These are phyloP conservation scores for Micromussa lordhowensis DNA, from an alignment of 92 coral and sea anemone species.

Conservation along the genomic window DNA sequence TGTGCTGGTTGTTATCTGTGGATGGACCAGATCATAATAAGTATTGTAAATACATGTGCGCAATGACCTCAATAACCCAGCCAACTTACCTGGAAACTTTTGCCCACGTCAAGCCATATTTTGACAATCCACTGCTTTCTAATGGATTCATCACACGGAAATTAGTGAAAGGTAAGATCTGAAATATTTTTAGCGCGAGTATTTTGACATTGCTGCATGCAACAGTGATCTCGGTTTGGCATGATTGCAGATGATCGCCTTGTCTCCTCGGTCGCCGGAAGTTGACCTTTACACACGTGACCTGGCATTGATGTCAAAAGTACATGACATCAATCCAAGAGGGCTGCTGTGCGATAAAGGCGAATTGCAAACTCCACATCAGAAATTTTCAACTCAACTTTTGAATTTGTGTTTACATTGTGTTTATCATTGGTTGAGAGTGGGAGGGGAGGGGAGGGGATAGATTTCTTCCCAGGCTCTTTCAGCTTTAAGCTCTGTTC, in stretches of 20 bases:
- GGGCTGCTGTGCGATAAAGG: constrained; percentile 34
- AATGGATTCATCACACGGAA: constrained; percentile 29
- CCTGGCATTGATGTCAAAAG: constrained; percentile 29
- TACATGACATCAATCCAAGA: constrained; percentile 26
- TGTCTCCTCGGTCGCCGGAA: not conserved
- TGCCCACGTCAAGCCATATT: constrained; percentile 33
- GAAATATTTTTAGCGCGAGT: constrained; percentile 22
- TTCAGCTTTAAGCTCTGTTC: too few species aligned
- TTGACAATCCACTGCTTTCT: constrained; percentile 39
- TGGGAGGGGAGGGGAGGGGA: too few species aligned
- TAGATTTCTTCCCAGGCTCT: too few species aligned
- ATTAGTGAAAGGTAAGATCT: constrained; percentile 32
- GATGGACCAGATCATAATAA: constrained; percentile 44
- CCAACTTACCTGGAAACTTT: constrained; percentile 40
- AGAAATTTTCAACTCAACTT: too few species aligned
- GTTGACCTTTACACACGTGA: constrained; percentile 16
- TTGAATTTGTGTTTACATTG: too few species aligned
- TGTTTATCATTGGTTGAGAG: too few species aligned
- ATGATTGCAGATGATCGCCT: constrained; percentile 2
- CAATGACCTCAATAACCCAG: constrained; percentile 23
- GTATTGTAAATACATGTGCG: constrained; percentile 38
- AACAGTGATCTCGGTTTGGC: constrained; percentile 41
- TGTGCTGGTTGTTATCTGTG: constrained; percentile 43
- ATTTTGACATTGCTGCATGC: constrained; percentile 4
- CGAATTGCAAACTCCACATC: too few species aligned